Base-by-base conservation (phyloP, 2,113 vertebrate species). In the Oncorhynchus nerka region DNA sequence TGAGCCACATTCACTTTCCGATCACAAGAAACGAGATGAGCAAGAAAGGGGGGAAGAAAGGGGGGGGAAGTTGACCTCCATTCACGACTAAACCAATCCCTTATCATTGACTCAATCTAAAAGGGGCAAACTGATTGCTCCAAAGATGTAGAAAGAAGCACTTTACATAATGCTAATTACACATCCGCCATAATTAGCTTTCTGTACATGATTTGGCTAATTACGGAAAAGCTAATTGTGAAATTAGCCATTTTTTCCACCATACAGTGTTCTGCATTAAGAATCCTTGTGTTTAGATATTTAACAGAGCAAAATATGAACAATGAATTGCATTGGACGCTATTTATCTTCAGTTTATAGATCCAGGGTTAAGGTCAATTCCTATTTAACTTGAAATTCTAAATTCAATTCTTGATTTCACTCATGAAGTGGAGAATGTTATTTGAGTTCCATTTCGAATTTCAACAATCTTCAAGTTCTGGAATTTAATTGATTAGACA, bases 101-200 rank as follows among this genome's bases (percentile, higher is more conserved):
- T 74, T 85, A 87, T 88, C 87, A 85, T 84, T 80, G 74, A 75
- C 67, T 30, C 68, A 68, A 84, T 76, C 77, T 77, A 89, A 81
- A 81, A 11, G 9, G 89, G 84, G 85, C 75, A 83, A 89, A 85
- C 71, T 90, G 89, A 91, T 91, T 91, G 87, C 89, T 87, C 77
- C 78, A 12, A 85, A 88, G 86, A 85, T 81, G 83, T 84, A 80
- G 82, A 84, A 79, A 64, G 81, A 90, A 87, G 79, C 85, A 88
- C 86, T 90, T 91, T 85, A 84, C 90, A 89, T 89, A 83, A 91
- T 89, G 86, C 87, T 92, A 92, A 93, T 92, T 91, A 89, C 88
- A 84, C 89, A 90, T 91, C 90, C 87, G 86, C 84, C 6, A 85
- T 86, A 92, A 92, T 93, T 92, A 92, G 75, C 90, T 91, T 87